Base-by-base conservation (phyloP, 2,113 vertebrate species). In the Neotoma lepida region DNA sequence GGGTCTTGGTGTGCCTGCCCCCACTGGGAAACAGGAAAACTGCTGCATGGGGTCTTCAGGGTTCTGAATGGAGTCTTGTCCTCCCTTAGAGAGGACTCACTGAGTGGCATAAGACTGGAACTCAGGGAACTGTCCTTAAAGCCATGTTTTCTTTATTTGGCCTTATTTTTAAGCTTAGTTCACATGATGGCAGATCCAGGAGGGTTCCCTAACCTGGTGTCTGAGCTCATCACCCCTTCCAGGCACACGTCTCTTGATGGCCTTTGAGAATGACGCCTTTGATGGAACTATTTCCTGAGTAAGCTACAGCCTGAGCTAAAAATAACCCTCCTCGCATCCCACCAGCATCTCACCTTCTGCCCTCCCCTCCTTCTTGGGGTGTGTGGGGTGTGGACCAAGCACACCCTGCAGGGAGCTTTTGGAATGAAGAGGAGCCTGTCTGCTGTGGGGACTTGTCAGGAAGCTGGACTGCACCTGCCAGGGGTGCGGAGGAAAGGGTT, bases 221-320 rank as follows among this genome's bases (percentile, higher is more conserved):
- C 49, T 91, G 90, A 86, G 39, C 58, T 86, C 7, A 26, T 95
- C 91, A 93, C 93, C 30, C 17, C 20, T 95, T 66, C 84, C 39
- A 22, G 56, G 61, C 77, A 1, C 88, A 35, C 1, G 6, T 70
- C 41, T 90, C 86, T 73, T 71, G 90, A 70, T n/a, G 0, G 9
- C 49, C 77, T 93, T 92, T 94, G 80, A 86, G 35, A 46, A n/a
- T 84, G 85, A 95, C 46, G 51, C 44, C 30, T 92, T 86, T 73
- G 73, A 93, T 86, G 56, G 35, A 24, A 63, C 58, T 44, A 18
- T 89, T 89, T 96, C 68, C 82, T 90, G 82, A 90, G 49, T 73
- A 46, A 33, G 80, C 84, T 39, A 30, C 33, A 74, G 30, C 4
- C 66, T 81, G 30, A 84, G 77, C 86, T 96, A 94, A 97, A 95